Percentiles rank a stretch among this genome's conserved stretches.
Evolutionary conservation across 1,140 invertebrate genomes (phyloP).

Genomic region (Hyphantria cunea): DNA sequence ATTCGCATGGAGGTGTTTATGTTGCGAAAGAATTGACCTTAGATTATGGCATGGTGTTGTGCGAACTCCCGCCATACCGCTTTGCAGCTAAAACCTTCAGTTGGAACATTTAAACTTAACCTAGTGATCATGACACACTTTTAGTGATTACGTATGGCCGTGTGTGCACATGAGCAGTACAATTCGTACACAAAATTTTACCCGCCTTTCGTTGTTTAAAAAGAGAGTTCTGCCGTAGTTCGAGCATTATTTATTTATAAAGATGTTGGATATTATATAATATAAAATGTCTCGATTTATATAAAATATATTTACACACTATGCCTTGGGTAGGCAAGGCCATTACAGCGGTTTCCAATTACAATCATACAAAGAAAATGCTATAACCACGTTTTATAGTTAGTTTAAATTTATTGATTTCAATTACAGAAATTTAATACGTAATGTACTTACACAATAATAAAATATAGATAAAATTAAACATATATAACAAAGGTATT

Average conservation of each 20-base stretch:
- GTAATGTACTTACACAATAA: not conserved
- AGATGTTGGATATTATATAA: not conserved
- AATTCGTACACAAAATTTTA: constrained; percentile 61
- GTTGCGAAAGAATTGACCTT: constrained; percentile 26
- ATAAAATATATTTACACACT: not conserved
- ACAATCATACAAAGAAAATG: not conserved
- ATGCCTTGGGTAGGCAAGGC: not conserved
- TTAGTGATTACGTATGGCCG: constrained; percentile 62
- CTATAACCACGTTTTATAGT: not conserved
- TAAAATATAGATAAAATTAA: constrained; percentile 1
- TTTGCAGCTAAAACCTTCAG: constrained; percentile 16
- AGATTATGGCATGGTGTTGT: constrained; percentile 10
- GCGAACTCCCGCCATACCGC: constrained; percentile 7
- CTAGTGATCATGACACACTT: constrained; percentile 80
- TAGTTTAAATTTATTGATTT: not conserved
- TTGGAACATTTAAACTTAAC: constrained; percentile 74
- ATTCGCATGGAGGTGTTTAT: constrained; percentile 20
- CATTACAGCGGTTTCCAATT: constrained; percentile 1
- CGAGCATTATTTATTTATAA: not conserved
- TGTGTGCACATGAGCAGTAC: constrained; percentile 50
- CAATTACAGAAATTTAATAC: not conserved
- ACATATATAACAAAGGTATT: constrained; percentile 31
- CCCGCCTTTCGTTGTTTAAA: constrained; percentile 19
- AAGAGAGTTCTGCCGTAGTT: constrained; percentile 18
- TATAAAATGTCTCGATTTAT: not conserved